Percentiles rank a stretch among this genome's conserved stretches.
These are phyloP conservation scores for Allenopithecus nigroviridis DNA, from an alignment of 2,797 vertebrate genomes.

Conservation along the genomic window DNA sequence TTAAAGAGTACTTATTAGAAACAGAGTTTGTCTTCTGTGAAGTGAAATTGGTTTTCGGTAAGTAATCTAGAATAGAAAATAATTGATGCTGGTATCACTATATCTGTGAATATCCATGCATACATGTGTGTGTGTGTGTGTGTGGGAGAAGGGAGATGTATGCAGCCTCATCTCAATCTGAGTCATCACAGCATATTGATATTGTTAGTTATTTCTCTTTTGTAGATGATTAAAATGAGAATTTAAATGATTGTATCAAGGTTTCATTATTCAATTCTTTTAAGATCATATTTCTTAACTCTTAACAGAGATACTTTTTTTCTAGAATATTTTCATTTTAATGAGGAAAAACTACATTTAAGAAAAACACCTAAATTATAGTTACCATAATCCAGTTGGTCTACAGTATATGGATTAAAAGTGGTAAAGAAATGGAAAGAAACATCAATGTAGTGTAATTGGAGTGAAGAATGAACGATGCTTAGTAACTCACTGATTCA, in stretches of 20 bases:
- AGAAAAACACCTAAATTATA: not conserved
- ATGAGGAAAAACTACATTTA: not conserved
- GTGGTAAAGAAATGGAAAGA: not conserved
- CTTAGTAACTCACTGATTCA: not conserved
- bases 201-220: not conserved
- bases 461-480: not conserved
- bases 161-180: not conserved
- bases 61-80: not conserved
- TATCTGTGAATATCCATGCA: not conserved
- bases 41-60: not conserved
- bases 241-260: not conserved
- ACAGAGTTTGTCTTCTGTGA: not conserved
- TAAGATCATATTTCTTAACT: not conserved
- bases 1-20: not conserved
- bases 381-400: not conserved
- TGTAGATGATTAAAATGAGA: not conserved
- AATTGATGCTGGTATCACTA: not conserved
- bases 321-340: not conserved
- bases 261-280: not conserved
- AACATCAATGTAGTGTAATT: not conserved
- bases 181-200: not conserved
- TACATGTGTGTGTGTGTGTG: not conserved
- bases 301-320: not conserved
- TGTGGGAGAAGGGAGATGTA: not conserved
- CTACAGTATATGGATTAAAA: not conserved